Evolutionary conservation across 1,140 invertebrate species (phyloP).

Genomic region (Cylas formicarius): DNA sequence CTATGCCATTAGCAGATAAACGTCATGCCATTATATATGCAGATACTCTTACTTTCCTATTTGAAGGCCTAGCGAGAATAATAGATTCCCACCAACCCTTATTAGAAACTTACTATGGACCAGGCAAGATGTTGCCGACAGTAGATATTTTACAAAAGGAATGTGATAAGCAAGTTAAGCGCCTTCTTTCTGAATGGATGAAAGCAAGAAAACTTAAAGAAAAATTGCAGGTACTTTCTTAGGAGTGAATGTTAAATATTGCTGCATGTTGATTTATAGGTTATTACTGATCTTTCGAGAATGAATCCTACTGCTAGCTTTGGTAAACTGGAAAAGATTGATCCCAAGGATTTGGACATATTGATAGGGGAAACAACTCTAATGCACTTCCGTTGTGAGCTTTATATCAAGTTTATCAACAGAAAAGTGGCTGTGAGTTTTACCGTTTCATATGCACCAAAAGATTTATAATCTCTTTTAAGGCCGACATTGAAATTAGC

Average conservation of each 20-base stretch:
- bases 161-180: conserved; percentile 69
- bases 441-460: conserved; percentile 1
- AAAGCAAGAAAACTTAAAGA: conserved; percentile 63
- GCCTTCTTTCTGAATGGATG: conserved; percentile 71
- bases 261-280: conserved; percentile 6
- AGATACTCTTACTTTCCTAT: conserved; percentile 74
- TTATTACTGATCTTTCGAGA: conserved; percentile 47
- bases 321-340: conserved; percentile 52
- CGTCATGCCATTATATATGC: conserved; percentile 70
- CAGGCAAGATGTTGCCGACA: conserved; percentile 65
- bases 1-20: conserved; percentile 60
- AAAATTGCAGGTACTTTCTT: conserved; percentile 49
- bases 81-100: conserved; percentile 89
- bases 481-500: conserved; percentile 65
- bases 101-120: conserved; percentile 91
- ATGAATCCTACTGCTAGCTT: conserved; percentile 40
- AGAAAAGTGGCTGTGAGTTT: conserved; percentile 65
- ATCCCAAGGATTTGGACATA: conserved; percentile 83
- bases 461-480: conserved; percentile 26
- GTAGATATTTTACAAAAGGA: conserved; percentile 74
- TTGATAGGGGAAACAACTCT: conserved; percentile 86
- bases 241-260: conserved; percentile 1
- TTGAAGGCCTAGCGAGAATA: conserved; percentile 82
- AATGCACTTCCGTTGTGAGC: conserved; percentile 81
- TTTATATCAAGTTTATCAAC: conserved; percentile 85